phyloP scores from a whole-genome alignment of 2,113 vertebrate genomes.

The Lethenteron reissneri region DNA sequence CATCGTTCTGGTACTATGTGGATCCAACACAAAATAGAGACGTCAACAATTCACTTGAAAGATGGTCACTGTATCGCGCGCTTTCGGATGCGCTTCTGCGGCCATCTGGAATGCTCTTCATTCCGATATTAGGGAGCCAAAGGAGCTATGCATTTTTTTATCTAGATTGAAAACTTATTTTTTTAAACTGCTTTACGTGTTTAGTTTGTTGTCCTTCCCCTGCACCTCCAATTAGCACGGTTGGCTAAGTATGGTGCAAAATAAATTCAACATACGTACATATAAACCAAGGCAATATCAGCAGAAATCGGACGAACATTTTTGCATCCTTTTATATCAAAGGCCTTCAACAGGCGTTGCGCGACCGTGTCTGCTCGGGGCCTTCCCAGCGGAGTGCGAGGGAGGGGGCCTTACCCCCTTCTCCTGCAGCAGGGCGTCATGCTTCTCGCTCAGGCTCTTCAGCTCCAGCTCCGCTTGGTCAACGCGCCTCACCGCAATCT shows the following conservation, averaged over 20 bases:
- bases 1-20: too few relatives aligned
- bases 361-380: background rate
- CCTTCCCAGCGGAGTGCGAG: background rate
- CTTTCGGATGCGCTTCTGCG: too few relatives aligned
- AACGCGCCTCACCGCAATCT: background rate
- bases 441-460: background rate
- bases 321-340: background rate
- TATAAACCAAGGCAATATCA: background rate
- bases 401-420: background rate
- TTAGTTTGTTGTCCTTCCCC: too few relatives aligned
- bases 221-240: too few relatives aligned
- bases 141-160: too few relatives aligned
- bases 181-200: too few relatives aligned
- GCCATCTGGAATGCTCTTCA: too few relatives aligned
- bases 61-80: too few relatives aligned
- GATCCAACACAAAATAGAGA: too few relatives aligned
- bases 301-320: background rate
- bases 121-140: too few relatives aligned
- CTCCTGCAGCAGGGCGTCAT: constrained; percentile 1
- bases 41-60: too few relatives aligned
- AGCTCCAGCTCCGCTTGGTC: constrained; percentile 1
- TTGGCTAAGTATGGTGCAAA: background rate
- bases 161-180: too few relatives aligned
- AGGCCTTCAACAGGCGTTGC: background rate
- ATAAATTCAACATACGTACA: background rate